These are phyloP conservation scores for Megalops cyprinoides DNA, from an alignment of 2,797 vertebrate species.

Conservation along the genomic window DNA sequence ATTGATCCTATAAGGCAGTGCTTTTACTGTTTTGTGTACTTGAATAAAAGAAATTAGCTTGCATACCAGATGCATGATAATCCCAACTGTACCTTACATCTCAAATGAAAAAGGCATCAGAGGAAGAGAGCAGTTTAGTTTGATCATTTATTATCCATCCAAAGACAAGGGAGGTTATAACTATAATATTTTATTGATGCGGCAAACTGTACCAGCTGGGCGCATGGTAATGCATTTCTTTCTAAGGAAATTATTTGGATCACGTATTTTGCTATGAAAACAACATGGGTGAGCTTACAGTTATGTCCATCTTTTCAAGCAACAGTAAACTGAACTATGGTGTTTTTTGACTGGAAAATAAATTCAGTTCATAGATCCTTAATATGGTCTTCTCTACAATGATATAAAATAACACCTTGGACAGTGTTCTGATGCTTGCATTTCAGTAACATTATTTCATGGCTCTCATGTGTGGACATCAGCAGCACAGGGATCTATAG, in stretches of 20 bases:
- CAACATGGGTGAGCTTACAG: no score
- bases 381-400: no score
- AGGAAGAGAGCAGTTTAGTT: background rate
- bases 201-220: background rate
- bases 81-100: background rate
- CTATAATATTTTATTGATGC: background rate
- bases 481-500: no score
- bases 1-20: slow-evolving; percentile 56
- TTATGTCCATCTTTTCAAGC: no score
- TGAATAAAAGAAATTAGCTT: slow-evolving; percentile 1
- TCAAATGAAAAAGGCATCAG: slow-evolving; percentile 1
- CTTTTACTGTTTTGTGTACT: background rate
- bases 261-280: background rate
- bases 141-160: slow-evolving; percentile 2
- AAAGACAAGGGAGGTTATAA: background rate
- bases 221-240: background rate
- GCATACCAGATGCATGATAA: background rate
- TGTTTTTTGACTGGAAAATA: no score
- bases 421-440: no score
- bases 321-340: no score
- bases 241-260: background rate
- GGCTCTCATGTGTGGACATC: no score
- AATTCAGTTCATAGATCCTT: no score
- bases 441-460: no score
- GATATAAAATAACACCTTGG: no score